Percentiles rank a stretch among this genome's conserved stretches.
These are phyloP conservation scores for Rhombomys opimus DNA, from an alignment of 2,113 vertebrate genomes.

Conservation along the genomic window DNA sequence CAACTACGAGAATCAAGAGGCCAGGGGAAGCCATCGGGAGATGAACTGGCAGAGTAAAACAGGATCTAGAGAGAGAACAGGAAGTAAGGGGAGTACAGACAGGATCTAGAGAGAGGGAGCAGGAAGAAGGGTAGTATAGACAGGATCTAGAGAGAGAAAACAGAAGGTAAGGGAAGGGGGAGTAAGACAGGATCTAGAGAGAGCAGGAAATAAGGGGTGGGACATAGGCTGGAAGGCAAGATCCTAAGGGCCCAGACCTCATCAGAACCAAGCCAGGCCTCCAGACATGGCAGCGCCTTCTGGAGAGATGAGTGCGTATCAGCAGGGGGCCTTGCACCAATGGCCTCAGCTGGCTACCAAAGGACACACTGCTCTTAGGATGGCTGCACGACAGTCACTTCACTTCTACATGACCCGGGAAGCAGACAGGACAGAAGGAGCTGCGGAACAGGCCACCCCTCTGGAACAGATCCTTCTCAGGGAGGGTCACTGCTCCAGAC, in stretches of 20 bases:
- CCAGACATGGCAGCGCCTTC: background rate
- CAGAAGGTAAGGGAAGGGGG: too few relatives aligned
- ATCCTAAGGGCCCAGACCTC: background rate
- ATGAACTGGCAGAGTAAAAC: background rate
- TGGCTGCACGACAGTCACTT: background rate
- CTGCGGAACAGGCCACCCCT: fast-evolving
- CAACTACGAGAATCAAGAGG: background rate
- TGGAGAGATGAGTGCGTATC: too few relatives aligned
- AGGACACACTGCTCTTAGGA: too few relatives aligned
- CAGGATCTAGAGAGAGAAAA: too few relatives aligned
- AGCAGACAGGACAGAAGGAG: background rate
- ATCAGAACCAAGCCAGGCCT: background rate
- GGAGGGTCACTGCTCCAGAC: background rate
- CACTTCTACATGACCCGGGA: background rate
- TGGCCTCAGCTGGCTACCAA: background rate
- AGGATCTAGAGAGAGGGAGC: too few relatives aligned
- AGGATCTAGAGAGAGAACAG: background rate
- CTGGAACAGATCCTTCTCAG: background rate
- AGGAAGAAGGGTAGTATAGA: too few relatives aligned
- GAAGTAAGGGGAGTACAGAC: background rate
- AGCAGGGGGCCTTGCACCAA: too few relatives aligned
- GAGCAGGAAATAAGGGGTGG: background rate
- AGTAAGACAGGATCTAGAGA: background rate
- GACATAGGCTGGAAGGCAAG: too few relatives aligned
- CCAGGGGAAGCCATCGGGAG: background rate